phyloP scores from a whole-genome alignment of 1,140 invertebrate species.

The Plectrocnemia conspersa region DNA sequence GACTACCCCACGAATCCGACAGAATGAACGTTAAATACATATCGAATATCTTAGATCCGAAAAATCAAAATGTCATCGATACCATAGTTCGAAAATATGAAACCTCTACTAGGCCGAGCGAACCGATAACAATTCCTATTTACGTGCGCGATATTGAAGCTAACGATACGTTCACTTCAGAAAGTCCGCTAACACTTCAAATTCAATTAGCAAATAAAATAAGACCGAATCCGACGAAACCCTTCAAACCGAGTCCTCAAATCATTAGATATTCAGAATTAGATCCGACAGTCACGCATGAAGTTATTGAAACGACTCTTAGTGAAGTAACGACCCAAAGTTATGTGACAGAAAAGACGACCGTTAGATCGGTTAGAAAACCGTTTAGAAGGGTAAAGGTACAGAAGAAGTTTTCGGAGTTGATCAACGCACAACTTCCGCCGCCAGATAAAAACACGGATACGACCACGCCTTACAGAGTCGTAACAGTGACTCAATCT shows the following conservation, averaged over 20 bases:
- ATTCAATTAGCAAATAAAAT: background rate
- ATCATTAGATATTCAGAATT: constrained; percentile 42
- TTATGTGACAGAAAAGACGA: constrained; percentile 13
- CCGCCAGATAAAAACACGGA: constrained; percentile 34
- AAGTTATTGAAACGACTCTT: constrained; percentile 7
- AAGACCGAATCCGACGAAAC: constrained; percentile 27
- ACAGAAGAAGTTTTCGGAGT: constrained; percentile 37
- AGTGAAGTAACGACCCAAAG: background rate
- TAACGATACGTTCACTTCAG: constrained; percentile 4
- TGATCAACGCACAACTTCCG: constrained; percentile 40
- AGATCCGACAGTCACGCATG: constrained; percentile 37
- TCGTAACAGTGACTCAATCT: constrained; percentile 37
- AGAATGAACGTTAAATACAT: constrained; percentile 25
- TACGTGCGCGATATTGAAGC: constrained; percentile 3
- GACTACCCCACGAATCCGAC: constrained; percentile 13
- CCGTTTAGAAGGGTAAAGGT: constrained; percentile 22
- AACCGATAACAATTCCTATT: background rate
- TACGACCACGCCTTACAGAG: constrained; percentile 35
- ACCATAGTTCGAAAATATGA: background rate
- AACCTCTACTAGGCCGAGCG: background rate
- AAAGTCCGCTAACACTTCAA: constrained; percentile 5
- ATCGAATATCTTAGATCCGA: constrained; percentile 16
- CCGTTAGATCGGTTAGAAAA: constrained; percentile 12
- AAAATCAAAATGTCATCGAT: background rate
- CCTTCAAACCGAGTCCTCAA: constrained; percentile 28